phyloP scores from a whole-genome alignment of 2,888 invertebrate species.

The Stenurella melanura region DNA sequence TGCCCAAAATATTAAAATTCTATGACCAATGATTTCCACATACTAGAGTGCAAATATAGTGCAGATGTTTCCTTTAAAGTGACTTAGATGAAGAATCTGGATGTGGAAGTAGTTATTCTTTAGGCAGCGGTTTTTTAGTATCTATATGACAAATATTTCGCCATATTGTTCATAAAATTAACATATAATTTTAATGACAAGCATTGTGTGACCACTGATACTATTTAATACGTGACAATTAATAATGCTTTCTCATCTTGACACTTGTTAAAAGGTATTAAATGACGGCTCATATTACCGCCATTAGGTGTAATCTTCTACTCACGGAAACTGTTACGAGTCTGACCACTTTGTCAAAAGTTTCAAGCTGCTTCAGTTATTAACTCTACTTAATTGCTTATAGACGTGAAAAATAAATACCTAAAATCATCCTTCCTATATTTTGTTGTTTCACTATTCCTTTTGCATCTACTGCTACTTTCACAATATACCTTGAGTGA shows the following conservation, averaged over 20 bases:
- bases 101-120: too few relatives aligned
- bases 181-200: background rate
- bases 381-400: slow-evolving; percentile 21
- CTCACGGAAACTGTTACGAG: slow-evolving; percentile 25
- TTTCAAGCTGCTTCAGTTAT: slow-evolving; percentile 5
- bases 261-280: slow-evolving; percentile 28
- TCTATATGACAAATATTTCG: background rate
- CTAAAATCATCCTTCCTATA: background rate
- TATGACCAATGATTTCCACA: too few relatives aligned
- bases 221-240: slow-evolving; percentile 21
- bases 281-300: slow-evolving; percentile 15
- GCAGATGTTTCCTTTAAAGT: too few relatives aligned
- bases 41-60: too few relatives aligned
- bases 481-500: background rate
- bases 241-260: slow-evolving; percentile 18
- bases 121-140: too few relatives aligned
- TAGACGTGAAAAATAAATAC: background rate
- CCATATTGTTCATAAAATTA: background rate
- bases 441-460: background rate
- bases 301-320: slow-evolving; percentile 23
- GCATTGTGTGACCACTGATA: background rate
- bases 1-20: too few relatives aligned
- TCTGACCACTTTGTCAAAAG: slow-evolving; percentile 26
- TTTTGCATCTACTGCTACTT: background rate
- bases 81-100: too few relatives aligned